phyloP scores from a whole-genome alignment of 1,140 invertebrate genomes.

The Drosophila sechellia region DNA sequence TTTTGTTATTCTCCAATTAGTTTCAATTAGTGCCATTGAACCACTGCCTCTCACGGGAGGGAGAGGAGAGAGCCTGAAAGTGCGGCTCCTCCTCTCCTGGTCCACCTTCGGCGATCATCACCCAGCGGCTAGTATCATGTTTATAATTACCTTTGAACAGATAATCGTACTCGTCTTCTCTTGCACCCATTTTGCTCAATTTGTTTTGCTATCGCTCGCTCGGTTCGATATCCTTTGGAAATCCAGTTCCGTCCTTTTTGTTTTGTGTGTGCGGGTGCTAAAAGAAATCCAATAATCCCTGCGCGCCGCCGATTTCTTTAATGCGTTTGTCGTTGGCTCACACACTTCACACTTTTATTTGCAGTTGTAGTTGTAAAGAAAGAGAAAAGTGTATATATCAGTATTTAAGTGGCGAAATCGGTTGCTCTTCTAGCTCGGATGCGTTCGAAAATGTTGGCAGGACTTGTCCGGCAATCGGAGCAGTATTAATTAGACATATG shows the following conservation, averaged over 20 bases:
- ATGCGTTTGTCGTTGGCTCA: conserved; percentile 69
- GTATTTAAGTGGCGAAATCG: conserved; percentile 33
- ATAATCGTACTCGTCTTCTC: conserved; percentile 99
- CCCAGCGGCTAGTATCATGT: conserved; percentile 46
- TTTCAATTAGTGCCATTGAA: conserved; percentile 76
- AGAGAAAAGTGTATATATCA: conserved; percentile 75
- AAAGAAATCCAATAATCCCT: conserved; percentile 79
- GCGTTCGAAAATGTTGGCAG: neutral
- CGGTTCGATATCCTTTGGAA: conserved; percentile 20
- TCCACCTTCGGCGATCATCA: conserved; percentile 6
- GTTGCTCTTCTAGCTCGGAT: conserved; percentile 6
- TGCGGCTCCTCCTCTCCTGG: conserved; percentile 23
- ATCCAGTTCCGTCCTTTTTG: conserved; percentile 36
- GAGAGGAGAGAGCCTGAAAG: conserved; percentile 10
- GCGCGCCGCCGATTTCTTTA: conserved; percentile 72
- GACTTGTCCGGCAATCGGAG: conserved; percentile 23
- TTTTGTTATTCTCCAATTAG: conserved; percentile 77
- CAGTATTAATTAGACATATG: conserved; percentile 35
- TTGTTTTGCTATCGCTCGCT: conserved; percentile 53
- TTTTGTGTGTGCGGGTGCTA: conserved; percentile 45
- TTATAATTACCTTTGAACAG: conserved; percentile 97
- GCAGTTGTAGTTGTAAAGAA: conserved; percentile 75
- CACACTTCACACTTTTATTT: conserved; percentile 80
- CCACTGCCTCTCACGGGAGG: conserved; percentile 49
- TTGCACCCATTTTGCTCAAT: conserved; percentile 92